Percentiles rank a stretch among this genome's conserved stretches.
Evolutionary conservation across 2,113 vertebrate species (phyloP).

Genomic region (Otocyon megalotis): DNA sequence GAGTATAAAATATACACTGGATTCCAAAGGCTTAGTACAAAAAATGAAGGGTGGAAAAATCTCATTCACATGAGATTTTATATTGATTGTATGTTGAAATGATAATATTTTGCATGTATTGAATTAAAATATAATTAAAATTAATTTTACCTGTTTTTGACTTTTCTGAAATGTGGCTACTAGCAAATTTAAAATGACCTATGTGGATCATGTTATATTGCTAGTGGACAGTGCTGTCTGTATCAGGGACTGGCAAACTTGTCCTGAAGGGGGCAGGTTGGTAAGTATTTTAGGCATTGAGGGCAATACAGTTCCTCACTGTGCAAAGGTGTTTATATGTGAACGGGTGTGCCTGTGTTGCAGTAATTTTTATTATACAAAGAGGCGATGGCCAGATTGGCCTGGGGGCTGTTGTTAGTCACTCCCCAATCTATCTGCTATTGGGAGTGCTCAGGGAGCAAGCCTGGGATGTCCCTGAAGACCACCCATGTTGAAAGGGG

Average conservation of each 20-base stretch:
- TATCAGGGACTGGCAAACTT: background rate
- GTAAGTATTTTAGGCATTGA: background rate
- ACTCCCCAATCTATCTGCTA: background rate
- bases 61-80: background rate
- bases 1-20: background rate
- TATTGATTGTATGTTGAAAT: background rate
- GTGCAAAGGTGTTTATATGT: background rate
- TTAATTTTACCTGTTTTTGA: background rate
- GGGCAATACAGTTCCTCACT: background rate
- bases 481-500: background rate
- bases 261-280: too few species aligned
- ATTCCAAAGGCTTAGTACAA: background rate
- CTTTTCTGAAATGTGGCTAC: background rate
- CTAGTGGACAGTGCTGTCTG: rapidly evolving
- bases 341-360: background rate
- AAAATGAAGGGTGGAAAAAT: background rate
- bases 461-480: background rate
- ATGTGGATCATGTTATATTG: background rate
- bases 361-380: background rate
- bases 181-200: background rate
- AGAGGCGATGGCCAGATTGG: background rate
- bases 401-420: background rate
- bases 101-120: background rate
- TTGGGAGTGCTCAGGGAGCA: background rate
- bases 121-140: background rate